Evolutionary conservation across 2,888 invertebrate species (phyloP).

Genomic region (Calliopum simillimum): DNA sequence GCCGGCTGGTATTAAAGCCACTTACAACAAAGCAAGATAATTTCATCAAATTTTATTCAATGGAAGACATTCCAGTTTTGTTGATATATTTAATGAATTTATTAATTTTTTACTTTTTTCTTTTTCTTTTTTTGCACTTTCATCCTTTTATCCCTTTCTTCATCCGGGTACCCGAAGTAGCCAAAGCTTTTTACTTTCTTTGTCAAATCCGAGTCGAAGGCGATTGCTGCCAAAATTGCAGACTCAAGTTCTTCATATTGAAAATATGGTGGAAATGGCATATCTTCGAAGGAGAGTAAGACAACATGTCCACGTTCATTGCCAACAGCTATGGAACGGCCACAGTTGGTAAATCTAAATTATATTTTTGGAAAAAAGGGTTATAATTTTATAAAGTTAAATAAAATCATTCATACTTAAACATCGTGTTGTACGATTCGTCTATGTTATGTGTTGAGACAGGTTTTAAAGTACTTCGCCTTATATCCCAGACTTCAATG

Average conservation of each 20-base stretch:
- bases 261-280: slow-evolving; percentile 80
- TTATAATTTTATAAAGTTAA: too few relatives aligned
- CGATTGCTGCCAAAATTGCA: slow-evolving; percentile 74
- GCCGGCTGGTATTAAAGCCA: too few relatives aligned
- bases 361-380: too few relatives aligned
- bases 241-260: slow-evolving; percentile 75
- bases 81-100: too few relatives aligned
- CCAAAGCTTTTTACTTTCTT: slow-evolving; percentile 73
- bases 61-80: too few relatives aligned
- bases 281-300: slow-evolving; percentile 78
- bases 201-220: slow-evolving; percentile 73
- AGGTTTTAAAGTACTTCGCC: slow-evolving; percentile 78
- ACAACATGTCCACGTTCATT: slow-evolving; percentile 77
- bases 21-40: too few relatives aligned
- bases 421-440: slow-evolving; percentile 53
- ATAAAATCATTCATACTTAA: slow-evolving; percentile 49
- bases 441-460: slow-evolving; percentile 55
- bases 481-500: slow-evolving; percentile 83
- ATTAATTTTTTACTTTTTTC: background rate
- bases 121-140: slow-evolving; percentile 3
- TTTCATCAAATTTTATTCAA: too few relatives aligned
- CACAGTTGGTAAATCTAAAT: slow-evolving; percentile 74
- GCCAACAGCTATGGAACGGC: slow-evolving; percentile 77
- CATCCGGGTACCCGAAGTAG: slow-evolving; percentile 56
- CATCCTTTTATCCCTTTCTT: slow-evolving; percentile 8